These are phyloP conservation scores for Yponomeuta sedellus DNA, from an alignment of 2,888 invertebrate genomes.

Conservation along the genomic window DNA sequence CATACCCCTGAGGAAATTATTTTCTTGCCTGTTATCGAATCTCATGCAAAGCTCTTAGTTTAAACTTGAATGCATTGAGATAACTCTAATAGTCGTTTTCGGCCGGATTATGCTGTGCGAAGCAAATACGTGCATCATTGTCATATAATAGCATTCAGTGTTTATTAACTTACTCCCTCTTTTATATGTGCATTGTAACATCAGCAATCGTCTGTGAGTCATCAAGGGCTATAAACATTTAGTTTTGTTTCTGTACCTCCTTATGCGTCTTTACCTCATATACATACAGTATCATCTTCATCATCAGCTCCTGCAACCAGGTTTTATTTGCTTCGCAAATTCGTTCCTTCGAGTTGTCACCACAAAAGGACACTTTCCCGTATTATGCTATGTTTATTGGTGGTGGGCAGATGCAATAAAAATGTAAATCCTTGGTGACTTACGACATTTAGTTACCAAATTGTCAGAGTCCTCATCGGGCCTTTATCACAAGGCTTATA, in stretches of 20 bases:
- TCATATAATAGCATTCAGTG: too few relatives aligned
- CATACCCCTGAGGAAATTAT: neutral
- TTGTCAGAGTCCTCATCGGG: neutral
- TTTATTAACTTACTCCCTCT: too few relatives aligned
- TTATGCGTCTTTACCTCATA: neutral
- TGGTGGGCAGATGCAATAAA: conserved; percentile 45
- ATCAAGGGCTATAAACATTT: neutral
- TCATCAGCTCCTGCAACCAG: neutral
- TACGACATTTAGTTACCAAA: conserved; percentile 28
- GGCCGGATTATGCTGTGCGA: too few relatives aligned
- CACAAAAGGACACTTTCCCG: conserved; percentile 12
- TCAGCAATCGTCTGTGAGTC: too few relatives aligned
- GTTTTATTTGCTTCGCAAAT: conserved; percentile 23
- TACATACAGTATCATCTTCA: conserved; percentile 1
- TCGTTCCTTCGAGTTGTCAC: conserved; percentile 12
- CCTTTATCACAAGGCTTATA: neutral
- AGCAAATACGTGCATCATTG: too few relatives aligned
- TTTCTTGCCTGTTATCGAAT: neutral
- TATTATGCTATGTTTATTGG: conserved; percentile 15
- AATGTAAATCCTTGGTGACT: conserved; percentile 48
- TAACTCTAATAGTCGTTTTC: too few relatives aligned
- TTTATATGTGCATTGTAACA: too few relatives aligned
- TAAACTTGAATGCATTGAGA: too few relatives aligned
- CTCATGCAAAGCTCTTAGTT: too few relatives aligned
- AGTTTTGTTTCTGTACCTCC: neutral